Conservation (phyloP, 92 coral and sea anemone genomes). For the Diadumene lineata region DNA sequence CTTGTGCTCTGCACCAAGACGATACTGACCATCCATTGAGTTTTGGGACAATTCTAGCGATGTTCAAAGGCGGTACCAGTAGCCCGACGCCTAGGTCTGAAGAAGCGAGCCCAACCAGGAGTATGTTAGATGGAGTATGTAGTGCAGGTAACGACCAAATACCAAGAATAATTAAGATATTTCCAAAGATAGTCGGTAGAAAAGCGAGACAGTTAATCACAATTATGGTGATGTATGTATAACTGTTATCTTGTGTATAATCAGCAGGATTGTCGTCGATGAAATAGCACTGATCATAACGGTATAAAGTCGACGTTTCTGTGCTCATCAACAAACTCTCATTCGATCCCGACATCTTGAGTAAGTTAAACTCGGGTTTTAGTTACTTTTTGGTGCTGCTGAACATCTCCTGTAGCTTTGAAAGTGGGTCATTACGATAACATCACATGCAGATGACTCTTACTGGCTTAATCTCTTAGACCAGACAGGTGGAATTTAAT, state of each 20-base stretch:
- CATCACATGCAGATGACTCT: background rate
- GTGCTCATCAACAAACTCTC: no score
- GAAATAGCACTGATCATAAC: conserved; percentile 35
- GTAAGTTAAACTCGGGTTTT: no score
- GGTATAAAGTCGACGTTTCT: background rate
- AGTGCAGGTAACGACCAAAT: conserved; percentile 35
- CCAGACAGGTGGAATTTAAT: background rate
- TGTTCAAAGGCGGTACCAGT: conserved; percentile 31
- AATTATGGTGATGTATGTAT: conserved; percentile 16
- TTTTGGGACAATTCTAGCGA: conserved; percentile 30
- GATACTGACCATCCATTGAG: conserved; percentile 27
- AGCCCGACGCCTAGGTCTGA: conserved; percentile 48
- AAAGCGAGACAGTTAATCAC: conserved; percentile 31
- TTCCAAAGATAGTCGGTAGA: conserved; percentile 38
- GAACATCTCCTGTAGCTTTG: background rate
- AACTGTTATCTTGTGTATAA: conserved; percentile 19
- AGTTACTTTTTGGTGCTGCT: background rate
- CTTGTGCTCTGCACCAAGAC: conserved; percentile 32
- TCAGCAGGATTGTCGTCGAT: conserved; percentile 28
- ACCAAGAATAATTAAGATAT: conserved; percentile 24
- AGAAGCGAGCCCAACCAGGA: conserved; percentile 42
- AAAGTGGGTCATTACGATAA: background rate
- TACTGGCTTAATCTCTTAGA: background rate
- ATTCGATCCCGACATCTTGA: no score
- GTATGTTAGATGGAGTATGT: conserved; percentile 38